phyloP scores from a whole-genome alignment of 2,888 invertebrate species.

The Byasa hedistus region DNA sequence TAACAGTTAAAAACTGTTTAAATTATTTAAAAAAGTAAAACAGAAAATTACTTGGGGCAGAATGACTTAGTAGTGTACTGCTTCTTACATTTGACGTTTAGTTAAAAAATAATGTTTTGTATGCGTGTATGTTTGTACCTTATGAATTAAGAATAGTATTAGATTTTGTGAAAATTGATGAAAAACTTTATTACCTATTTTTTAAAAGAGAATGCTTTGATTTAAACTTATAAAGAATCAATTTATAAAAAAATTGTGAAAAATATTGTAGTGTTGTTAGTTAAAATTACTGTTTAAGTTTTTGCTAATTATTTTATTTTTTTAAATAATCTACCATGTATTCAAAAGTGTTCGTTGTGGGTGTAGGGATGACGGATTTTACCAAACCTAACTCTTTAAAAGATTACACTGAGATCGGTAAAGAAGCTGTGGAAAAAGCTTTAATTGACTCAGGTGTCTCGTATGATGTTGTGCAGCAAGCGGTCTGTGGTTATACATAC shows the following conservation, averaged over 20 bases:
- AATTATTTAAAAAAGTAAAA: not conserved
- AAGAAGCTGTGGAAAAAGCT: conserved; percentile 94
- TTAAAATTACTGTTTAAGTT: not conserved
- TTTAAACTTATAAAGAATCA: too few relatives aligned
- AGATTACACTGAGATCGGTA: conserved; percentile 97
- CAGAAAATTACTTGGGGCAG: not conserved
- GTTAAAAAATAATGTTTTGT: not conserved
- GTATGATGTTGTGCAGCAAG: conserved; percentile 91
- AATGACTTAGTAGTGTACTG: not conserved
- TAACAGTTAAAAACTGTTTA: too few relatives aligned
- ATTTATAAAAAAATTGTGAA: not conserved
- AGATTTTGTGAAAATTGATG: not conserved
- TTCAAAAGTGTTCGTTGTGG: conserved; percentile 91
- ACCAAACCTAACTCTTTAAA: conserved; percentile 94
- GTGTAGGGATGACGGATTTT: conserved; percentile 99
- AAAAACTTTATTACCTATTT: not conserved
- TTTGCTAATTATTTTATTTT: not conserved
- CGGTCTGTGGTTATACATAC: conserved; percentile 95
- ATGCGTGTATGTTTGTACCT: not conserved
- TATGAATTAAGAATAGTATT: not conserved
- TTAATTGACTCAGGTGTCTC: conserved; percentile 89
- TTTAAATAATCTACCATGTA: conserved; percentile 51
- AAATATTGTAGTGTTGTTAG: not conserved
- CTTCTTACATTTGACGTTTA: not conserved
- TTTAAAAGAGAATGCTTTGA: not conserved